phyloP scores from a whole-genome alignment of 2,888 invertebrate species.

The Nudaria mundana region DNA sequence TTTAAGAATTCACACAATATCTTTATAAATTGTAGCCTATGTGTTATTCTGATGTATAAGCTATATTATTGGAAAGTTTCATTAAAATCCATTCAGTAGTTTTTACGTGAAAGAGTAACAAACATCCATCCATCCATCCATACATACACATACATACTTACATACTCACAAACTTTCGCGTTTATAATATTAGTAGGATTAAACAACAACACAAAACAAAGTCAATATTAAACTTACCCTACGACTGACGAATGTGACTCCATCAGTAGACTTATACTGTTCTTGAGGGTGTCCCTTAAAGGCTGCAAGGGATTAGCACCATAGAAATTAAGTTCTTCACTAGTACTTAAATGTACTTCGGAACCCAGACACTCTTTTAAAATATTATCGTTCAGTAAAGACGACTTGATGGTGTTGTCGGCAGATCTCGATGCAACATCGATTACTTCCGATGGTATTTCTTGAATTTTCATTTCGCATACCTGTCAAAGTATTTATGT shows the following conservation, averaged over 20 bases:
- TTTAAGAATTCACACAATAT: too few species aligned
- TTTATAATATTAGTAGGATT: too few species aligned
- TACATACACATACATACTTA: too few species aligned
- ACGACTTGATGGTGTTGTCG: slow-evolving; percentile 37
- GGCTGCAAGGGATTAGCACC: slow-evolving; percentile 64
- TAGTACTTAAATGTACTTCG: slow-evolving; percentile 62
- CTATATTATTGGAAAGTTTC: too few species aligned
- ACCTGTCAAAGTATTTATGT: too few species aligned
- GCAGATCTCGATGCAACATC: slow-evolving; percentile 38
- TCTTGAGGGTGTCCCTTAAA: slow-evolving; percentile 68
- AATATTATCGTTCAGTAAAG: slow-evolving; percentile 53
- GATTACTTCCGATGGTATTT: slow-evolving; percentile 55
- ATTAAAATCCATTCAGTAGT: too few species aligned
- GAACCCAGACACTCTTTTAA: slow-evolving; percentile 64
- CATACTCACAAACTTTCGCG: too few species aligned
- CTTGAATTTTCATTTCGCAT: slow-evolving; percentile 66
- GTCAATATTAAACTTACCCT: slow-evolving; percentile 38
- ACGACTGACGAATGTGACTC: slow-evolving; percentile 54
- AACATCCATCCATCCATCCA: too few species aligned
- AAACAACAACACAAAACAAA: not conserved
- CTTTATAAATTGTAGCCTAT: too few species aligned
- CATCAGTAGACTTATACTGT: slow-evolving; percentile 70
- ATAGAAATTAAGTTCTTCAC: slow-evolving; percentile 60
- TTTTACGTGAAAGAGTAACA: too few species aligned
- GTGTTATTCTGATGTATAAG: too few species aligned